Evolutionary conservation across 1,140 invertebrate species (phyloP).

Genomic region (Temnothorax nylanderi): DNA sequence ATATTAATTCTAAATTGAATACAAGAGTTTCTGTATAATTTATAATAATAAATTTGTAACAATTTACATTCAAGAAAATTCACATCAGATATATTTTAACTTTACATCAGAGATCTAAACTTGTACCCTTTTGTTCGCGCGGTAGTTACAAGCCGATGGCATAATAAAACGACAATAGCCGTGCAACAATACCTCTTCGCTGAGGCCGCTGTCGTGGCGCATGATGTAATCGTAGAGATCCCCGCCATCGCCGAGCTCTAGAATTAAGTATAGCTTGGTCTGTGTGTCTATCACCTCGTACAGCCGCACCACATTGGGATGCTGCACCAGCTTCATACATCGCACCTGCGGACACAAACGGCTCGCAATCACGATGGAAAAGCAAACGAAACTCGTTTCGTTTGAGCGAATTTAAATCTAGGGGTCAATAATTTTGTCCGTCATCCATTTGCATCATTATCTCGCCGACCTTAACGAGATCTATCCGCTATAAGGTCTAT

Average conservation of each 20-base stretch:
- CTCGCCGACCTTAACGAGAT: slow-evolving; percentile 70
- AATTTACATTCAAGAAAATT: not conserved
- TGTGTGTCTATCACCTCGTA: slow-evolving; percentile 99
- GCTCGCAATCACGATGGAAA: not conserved
- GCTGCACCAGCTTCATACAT: slow-evolving; percentile 99
- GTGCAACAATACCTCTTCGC: slow-evolving; percentile 84
- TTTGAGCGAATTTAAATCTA: not conserved
- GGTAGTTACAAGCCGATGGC: not conserved
- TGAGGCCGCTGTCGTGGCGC: slow-evolving; percentile 94
- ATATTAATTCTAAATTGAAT: not conserved
- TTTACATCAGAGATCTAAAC: not conserved
- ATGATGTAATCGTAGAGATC: slow-evolving; percentile 99
- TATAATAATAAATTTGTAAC: not conserved
- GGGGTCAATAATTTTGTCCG: slow-evolving; percentile 59
- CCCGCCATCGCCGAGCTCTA: slow-evolving; percentile 99
- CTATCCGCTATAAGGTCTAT: slow-evolving; percentile 58
- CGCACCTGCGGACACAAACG: slow-evolving; percentile 88
- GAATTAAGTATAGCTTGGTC: slow-evolving; percentile 97
- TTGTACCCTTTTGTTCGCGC: not conserved
- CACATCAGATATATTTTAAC: not conserved
- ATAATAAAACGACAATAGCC: slow-evolving; percentile 43
- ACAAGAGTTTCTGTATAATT: not conserved
- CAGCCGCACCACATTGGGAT: slow-evolving; percentile 98
- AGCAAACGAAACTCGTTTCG: not conserved
- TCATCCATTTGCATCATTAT: slow-evolving; percentile 59